phyloP scores from a whole-genome alignment of 2,113 vertebrate species.

The Apodemus speciosus region DNA sequence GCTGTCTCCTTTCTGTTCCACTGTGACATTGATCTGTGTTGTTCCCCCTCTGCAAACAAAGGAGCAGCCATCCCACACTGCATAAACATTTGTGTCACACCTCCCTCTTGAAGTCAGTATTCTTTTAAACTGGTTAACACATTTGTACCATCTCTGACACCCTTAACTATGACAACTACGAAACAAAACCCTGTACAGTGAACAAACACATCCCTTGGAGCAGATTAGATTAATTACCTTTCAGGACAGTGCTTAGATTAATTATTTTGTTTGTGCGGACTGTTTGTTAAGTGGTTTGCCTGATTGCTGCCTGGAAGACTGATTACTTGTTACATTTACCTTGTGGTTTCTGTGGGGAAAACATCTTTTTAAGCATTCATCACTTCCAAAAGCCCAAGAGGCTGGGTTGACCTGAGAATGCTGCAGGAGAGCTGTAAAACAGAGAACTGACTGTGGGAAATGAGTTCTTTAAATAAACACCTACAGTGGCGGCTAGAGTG shows the following conservation, averaged over 20 bases:
- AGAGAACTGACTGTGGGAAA: slow-evolving; percentile 41
- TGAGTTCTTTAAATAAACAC: slow-evolving; percentile 68
- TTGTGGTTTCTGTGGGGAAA: slow-evolving; percentile 84
- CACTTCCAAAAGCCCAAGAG: slow-evolving; percentile 77
- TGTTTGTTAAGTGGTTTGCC: slow-evolving; percentile 83
- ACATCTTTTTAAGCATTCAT: slow-evolving; percentile 79
- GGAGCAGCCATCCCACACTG: slow-evolving; percentile 63
- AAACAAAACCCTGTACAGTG: slow-evolving; percentile 71
- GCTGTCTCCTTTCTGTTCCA: slow-evolving; percentile 68
- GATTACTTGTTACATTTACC: slow-evolving; percentile 85
- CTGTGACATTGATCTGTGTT: slow-evolving; percentile 80
- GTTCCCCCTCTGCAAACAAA: slow-evolving; percentile 72
- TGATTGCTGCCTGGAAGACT: slow-evolving; percentile 83
- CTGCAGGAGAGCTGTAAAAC: slow-evolving; percentile 46
- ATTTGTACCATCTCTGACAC: slow-evolving; percentile 69
- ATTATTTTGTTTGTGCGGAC: slow-evolving; percentile 86
- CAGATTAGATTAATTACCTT: slow-evolving; percentile 84
- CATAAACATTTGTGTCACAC: slow-evolving; percentile 70
- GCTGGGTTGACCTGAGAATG: slow-evolving; percentile 57
- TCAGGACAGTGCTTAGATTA: slow-evolving; percentile 84
- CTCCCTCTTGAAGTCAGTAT: slow-evolving; percentile 79
- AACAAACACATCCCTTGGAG: slow-evolving; percentile 68
- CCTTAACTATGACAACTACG: slow-evolving; percentile 73
- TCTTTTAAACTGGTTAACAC: slow-evolving; percentile 73
- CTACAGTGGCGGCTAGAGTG: slow-evolving; percentile 17